A percentile compares a stretch with the other conserved stretches of the same genome.
Evolutionary conservation across 1,140 invertebrate species (phyloP).

Genomic region (Akabosia matsudoensis): DNA sequence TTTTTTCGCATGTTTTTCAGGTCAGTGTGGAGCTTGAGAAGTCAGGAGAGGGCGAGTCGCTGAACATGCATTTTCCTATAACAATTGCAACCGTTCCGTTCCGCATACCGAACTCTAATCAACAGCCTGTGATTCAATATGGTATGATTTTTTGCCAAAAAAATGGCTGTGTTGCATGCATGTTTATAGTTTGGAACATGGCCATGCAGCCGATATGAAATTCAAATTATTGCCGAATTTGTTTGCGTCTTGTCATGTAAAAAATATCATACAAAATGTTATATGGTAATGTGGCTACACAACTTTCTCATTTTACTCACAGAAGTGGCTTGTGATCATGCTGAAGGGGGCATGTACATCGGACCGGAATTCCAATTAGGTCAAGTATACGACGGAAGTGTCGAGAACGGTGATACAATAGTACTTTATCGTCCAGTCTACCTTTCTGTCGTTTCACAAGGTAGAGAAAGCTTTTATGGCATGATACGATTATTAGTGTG

Average conservation of each 20-base stretch:
- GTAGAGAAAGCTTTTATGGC: conserved; percentile 10
- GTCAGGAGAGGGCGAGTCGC: conserved; percentile 61
- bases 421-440: conserved; percentile 68
- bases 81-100: conserved; percentile 77
- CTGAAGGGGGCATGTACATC: conserved; percentile 77
- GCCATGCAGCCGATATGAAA: too few relatives aligned
- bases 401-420: conserved; percentile 53
- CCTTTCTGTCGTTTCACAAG: conserved; percentile 56
- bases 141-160: too few relatives aligned
- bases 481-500: not conserved
- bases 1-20: conserved; percentile 50
- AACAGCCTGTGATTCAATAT: conserved; percentile 66
- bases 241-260: too few relatives aligned
- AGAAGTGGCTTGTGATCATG: conserved; percentile 68
- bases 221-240: too few relatives aligned
- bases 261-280: too few relatives aligned
- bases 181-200: not conserved
- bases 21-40: conserved; percentile 69
- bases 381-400: conserved; percentile 74
- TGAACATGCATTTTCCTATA: conserved; percentile 75
- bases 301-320: too few relatives aligned
- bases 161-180: not conserved
- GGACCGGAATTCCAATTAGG: conserved; percentile 77
- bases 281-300: too few relatives aligned
- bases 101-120: conserved; percentile 68